A percentile compares a stretch with the other conserved stretches of the same genome.
Evolutionary conservation across 2,888 invertebrate genomes (phyloP).

Genomic region (Helobdella robusta): DNA sequence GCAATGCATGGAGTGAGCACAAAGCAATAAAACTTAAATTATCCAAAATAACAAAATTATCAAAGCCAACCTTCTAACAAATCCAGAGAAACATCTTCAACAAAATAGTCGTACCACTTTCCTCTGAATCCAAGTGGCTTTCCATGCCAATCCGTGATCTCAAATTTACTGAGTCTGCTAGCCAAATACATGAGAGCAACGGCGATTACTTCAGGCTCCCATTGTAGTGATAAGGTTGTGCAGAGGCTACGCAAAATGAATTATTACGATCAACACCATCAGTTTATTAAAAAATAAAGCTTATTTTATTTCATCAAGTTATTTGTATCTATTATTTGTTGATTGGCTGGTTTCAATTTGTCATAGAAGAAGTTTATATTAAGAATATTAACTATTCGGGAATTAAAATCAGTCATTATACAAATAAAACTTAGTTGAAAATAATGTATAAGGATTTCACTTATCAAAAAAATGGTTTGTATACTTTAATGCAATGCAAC

Average conservation of each 20-base stretch:
- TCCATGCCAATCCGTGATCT: slow-evolving; percentile 82
- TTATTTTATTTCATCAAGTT: not conserved
- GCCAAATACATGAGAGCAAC: slow-evolving; percentile 94
- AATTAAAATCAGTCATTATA: too few species aligned
- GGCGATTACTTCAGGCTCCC: slow-evolving; percentile 93
- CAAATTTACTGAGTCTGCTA: slow-evolving; percentile 86
- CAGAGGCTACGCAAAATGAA: slow-evolving; percentile 61
- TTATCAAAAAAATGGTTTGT: too few species aligned
- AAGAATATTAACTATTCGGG: too few species aligned
- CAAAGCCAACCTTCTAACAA: slow-evolving; percentile 65
- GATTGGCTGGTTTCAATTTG: too few species aligned
- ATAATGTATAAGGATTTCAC: too few species aligned
- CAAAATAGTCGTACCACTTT: slow-evolving; percentile 95
- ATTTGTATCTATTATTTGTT: too few species aligned
- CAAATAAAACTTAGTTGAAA: too few species aligned
- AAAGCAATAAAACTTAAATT: not conserved
- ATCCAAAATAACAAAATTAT: not conserved
- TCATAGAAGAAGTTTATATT: too few species aligned
- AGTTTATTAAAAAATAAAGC: not conserved
- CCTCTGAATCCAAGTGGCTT: slow-evolving; percentile 58
- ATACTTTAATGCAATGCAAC: too few species aligned
- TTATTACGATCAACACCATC: slow-evolving; percentile 2
- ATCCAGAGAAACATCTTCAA: slow-evolving; percentile 85
- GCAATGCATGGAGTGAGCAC: slow-evolving; percentile 32
- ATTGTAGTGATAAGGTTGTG: slow-evolving; percentile 88